These are phyloP conservation scores for Oedothorax gibbosus DNA, from an alignment of 1,140 invertebrate species.

Conservation along the genomic window DNA sequence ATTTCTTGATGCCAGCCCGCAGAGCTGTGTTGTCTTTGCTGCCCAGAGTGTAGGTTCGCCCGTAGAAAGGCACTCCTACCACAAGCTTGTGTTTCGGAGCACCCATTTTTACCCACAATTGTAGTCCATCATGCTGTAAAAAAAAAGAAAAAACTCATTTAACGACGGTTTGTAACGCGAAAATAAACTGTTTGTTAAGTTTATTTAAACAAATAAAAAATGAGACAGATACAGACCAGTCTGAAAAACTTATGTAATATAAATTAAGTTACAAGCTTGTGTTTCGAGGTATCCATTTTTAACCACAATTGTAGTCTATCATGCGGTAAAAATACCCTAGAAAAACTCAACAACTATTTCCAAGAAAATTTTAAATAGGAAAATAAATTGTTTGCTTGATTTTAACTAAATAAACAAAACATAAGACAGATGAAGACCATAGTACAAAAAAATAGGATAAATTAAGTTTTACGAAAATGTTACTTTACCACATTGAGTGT, in stretches of 20 bases:
- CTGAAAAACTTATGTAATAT: too few species aligned
- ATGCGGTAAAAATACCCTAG: too few species aligned
- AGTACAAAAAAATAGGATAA: too few species aligned
- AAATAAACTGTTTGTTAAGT: too few species aligned
- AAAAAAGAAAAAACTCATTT: neutral
- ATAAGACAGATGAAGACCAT: too few species aligned
- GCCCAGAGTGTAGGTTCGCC: constrained; percentile 82
- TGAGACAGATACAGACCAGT: too few species aligned
- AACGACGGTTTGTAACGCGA: too few species aligned
- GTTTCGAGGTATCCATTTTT: constrained; percentile 84
- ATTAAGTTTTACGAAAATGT: neutral
- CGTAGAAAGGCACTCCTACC: constrained; percentile 88
- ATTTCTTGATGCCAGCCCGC: constrained; percentile 85
- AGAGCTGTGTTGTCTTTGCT: constrained; percentile 82
- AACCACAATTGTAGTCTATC: constrained; percentile 72
- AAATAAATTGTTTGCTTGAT: too few species aligned
- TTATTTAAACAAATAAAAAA: too few species aligned
- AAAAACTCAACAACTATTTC: too few species aligned
- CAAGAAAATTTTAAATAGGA: too few species aligned
- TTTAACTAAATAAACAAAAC: too few species aligned
- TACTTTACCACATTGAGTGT: constrained; percentile 85
- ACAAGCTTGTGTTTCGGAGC: constrained; percentile 88
- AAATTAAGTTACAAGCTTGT: constrained; percentile 92
- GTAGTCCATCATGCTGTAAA: constrained; percentile 82
- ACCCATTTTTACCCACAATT: constrained; percentile 87